Conservation (phyloP, 2,113 vertebrate genomes). For the Rissa tridactyla region DNA sequence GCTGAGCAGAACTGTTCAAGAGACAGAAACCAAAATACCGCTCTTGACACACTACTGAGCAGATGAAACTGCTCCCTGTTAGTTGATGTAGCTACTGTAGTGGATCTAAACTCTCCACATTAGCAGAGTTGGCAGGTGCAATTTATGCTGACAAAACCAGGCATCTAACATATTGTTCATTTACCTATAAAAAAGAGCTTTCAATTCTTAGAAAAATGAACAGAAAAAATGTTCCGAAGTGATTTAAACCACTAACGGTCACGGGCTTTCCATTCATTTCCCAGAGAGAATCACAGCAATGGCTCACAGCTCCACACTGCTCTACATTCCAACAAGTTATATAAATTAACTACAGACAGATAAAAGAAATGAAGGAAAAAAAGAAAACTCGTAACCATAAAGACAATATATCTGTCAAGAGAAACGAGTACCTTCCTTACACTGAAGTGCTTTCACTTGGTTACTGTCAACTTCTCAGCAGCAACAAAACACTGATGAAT, state of each 20-base stretch:
- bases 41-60: background rate
- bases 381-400: background rate
- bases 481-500: background rate
- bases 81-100: background rate
- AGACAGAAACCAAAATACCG: background rate
- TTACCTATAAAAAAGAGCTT: background rate
- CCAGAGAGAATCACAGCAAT: background rate
- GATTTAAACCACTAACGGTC: background rate
- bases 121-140: background rate
- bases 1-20: rapidly evolving
- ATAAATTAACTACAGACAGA: background rate
- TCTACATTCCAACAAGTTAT: background rate
- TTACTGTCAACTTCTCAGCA: background rate
- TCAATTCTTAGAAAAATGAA: background rate
- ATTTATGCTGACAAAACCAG: background rate
- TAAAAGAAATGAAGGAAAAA: background rate
- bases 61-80: background rate
- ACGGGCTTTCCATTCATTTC: background rate
- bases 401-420: background rate
- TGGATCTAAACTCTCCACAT: background rate
- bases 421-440: background rate
- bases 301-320: background rate
- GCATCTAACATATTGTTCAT: background rate
- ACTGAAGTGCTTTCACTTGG: background rate
- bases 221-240: background rate